These are phyloP conservation scores for Caenorhabditis auriculariae DNA, from an alignment of 2,888 invertebrate species.

Conservation along the genomic window DNA sequence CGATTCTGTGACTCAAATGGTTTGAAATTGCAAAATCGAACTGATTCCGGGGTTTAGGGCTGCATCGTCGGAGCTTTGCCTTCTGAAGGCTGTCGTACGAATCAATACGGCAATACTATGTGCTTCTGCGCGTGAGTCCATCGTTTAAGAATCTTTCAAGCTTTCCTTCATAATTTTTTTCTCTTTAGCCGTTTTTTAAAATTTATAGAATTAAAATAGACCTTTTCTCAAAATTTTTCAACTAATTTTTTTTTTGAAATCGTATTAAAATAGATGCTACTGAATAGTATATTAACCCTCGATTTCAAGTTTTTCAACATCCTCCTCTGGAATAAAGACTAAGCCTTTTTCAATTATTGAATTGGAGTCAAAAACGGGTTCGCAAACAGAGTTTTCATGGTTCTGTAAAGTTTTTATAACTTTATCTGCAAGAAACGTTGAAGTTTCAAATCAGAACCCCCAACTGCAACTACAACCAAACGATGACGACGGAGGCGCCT, in stretches of 20 bases:
- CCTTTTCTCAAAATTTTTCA: too few relatives aligned
- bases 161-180: neutral
- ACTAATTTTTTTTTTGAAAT: neutral
- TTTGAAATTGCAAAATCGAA: neutral
- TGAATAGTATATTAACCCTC: neutral
- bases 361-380: neutral
- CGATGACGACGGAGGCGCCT: constrained; percentile 7
- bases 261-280: neutral
- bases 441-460: constrained; percentile 17
- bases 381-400: too few relatives aligned
- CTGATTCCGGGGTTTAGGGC: constrained; percentile 9
- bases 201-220: too few relatives aligned
- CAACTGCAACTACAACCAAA: constrained; percentile 29
- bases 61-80: constrained; percentile 27
- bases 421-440: neutral
- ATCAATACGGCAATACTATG: constrained; percentile 34
- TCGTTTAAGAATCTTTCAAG: neutral
- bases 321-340: neutral
- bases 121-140: constrained; percentile 33
- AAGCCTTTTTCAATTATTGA: too few relatives aligned
- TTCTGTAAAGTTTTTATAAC: too few relatives aligned
- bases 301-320: neutral
- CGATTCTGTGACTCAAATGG: neutral
- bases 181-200: too few relatives aligned
- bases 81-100: constrained; percentile 30